phyloP scores from a whole-genome alignment of 2,888 invertebrate genomes.

The Matsumyia berberina region DNA sequence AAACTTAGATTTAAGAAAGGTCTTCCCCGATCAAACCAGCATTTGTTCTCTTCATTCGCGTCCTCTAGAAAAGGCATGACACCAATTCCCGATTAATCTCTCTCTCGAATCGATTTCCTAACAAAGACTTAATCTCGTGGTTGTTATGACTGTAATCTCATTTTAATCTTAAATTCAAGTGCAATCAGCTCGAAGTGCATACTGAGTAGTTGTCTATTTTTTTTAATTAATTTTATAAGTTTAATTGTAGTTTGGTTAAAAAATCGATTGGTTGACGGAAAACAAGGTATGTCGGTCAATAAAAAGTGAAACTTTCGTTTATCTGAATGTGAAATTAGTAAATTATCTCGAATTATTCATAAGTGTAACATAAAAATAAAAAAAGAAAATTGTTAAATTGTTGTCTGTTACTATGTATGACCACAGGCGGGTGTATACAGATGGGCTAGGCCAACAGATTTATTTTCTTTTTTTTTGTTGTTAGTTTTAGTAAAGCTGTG shows the following conservation, averaged over 20 bases:
- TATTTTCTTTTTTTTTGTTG: conserved; percentile 34
- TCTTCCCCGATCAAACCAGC: too few species aligned
- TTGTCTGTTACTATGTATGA: conserved; percentile 59
- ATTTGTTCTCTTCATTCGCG: too few species aligned
- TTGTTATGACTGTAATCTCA: neutral
- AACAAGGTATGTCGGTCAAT: conserved; percentile 24
- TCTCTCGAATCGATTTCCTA: neutral
- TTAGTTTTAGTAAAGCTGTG: conserved; percentile 55
- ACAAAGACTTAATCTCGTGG: conserved; percentile 10
- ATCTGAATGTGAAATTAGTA: conserved; percentile 47
- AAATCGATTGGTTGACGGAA: conserved; percentile 2
- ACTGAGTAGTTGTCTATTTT: conserved; percentile 1
- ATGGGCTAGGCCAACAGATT: conserved; percentile 33
- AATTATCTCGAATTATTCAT: conserved; percentile 68
- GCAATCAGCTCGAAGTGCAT: conserved; percentile 55
- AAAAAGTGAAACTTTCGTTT: conserved; percentile 54
- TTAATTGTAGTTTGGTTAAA: neutral
- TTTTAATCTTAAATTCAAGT: conserved; percentile 15
- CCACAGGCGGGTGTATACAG: conserved; percentile 61
- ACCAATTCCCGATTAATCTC: neutral
- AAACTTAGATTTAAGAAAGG: too few species aligned
- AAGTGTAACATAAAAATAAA: conserved; percentile 44
- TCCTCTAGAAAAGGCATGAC: too few species aligned
- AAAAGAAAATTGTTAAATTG: conserved; percentile 63
- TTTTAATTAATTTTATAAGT: conserved; percentile 14